Evolutionary conservation across 2,113 vertebrate species (phyloP).

Genomic region (Notechis scutatus): DNA sequence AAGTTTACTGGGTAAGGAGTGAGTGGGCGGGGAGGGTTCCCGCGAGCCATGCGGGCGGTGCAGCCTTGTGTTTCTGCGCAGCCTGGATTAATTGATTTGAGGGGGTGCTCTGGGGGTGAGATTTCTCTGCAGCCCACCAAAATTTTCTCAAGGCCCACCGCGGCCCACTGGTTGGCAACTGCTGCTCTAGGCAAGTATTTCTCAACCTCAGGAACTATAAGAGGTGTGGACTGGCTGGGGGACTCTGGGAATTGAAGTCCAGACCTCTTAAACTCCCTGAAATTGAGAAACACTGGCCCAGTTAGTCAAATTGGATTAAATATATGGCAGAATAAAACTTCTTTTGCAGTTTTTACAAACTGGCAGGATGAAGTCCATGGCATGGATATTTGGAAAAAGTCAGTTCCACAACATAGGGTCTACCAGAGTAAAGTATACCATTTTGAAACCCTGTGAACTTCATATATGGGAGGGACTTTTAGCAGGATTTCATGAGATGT

Average conservation of each 20-base stretch:
- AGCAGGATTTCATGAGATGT: not conserved
- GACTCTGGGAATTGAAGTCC: not conserved
- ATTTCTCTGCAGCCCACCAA: too few species aligned
- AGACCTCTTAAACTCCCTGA: not conserved
- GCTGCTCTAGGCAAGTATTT: not conserved
- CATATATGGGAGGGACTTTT: not conserved
- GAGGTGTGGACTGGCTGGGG: not conserved
- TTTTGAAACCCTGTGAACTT: not conserved
- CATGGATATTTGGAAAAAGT: not conserved
- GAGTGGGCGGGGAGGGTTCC: too few species aligned
- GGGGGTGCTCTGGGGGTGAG: too few species aligned
- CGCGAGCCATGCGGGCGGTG: too few species aligned
- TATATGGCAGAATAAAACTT: not conserved
- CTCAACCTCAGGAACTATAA: not conserved
- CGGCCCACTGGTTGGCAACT: too few species aligned
- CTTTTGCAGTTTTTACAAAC: not conserved
- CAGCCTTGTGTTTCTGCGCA: too few species aligned
- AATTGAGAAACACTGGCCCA: not conserved
- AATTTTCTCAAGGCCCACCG: too few species aligned
- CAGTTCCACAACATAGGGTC: not conserved
- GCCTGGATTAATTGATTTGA: too few species aligned
- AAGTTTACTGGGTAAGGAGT: too few species aligned
- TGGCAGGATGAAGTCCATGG: not conserved
- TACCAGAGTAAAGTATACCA: not conserved
- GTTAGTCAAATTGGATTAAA: not conserved